Percentiles rank a stretch among this genome's conserved stretches.
phyloP scores from a whole-genome alignment of 1,140 invertebrate genomes.

The Ostrea edulis region DNA sequence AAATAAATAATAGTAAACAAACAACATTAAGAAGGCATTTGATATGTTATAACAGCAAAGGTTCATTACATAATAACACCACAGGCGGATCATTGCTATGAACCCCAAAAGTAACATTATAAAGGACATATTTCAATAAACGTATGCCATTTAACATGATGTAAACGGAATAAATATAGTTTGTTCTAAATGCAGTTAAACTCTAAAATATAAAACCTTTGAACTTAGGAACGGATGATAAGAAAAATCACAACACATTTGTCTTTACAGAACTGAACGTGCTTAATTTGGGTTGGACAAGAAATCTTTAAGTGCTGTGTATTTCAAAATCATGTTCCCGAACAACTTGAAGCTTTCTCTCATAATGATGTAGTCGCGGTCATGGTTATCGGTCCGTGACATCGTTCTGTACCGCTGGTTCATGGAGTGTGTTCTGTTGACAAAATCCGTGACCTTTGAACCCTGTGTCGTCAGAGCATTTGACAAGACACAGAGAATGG shows the following conservation, averaged over 20 bases:
- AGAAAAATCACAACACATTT: not conserved
- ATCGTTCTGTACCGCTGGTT: slow-evolving; percentile 13
- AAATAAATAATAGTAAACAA: not conserved
- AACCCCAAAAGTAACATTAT: not conserved
- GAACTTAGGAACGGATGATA: no score
- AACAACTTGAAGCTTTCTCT: not conserved
- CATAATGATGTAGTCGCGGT: slow-evolving; percentile 27
- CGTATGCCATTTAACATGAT: not conserved
- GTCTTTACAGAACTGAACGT: not conserved
- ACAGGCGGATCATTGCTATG: not conserved
- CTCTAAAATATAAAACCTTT: no score
- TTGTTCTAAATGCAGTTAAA: no score
- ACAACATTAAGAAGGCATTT: not conserved
- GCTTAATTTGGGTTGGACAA: not conserved
- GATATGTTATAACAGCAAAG: not conserved
- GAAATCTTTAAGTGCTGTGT: slow-evolving; percentile 1
- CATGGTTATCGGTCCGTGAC: slow-evolving; percentile 20
- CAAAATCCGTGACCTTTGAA: not conserved
- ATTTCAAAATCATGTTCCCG: slow-evolving; percentile 8
- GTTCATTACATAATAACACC: not conserved
- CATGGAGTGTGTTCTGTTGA: not conserved
- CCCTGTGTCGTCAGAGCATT: not conserved
- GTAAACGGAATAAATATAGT: no score
- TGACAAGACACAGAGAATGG: slow-evolving; percentile 1
- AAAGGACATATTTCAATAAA: no score